Percentiles rank a stretch among this genome's conserved stretches.
Conservation (phyloP, 2,113 vertebrate genomes). For the Etia nguti region DNA sequence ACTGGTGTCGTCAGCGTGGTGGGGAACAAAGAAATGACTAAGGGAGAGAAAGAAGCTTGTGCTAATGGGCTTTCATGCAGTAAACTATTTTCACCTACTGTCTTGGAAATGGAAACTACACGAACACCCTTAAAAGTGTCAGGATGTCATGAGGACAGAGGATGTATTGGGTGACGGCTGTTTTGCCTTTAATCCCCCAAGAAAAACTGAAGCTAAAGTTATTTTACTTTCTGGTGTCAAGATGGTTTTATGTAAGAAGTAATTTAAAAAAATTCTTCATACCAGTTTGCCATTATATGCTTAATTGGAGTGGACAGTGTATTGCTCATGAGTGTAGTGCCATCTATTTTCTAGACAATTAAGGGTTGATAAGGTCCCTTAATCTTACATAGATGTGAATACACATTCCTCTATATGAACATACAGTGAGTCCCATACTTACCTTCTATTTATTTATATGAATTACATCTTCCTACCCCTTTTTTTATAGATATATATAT, state of each 20-base stretch:
- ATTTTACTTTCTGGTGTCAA: neutral
- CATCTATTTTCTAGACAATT: neutral
- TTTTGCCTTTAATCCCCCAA: neutral
- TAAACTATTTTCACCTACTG: neutral
- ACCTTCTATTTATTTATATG: neutral
- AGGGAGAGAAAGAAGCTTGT: neutral
- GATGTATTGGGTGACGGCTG: neutral
- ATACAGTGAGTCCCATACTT: neutral
- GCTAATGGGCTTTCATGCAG: neutral
- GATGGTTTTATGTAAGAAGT: neutral
- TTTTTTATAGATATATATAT: neutral
- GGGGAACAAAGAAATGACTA: neutral
- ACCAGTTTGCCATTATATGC: neutral
- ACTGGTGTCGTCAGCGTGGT: neutral
- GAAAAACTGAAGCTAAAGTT: neutral
- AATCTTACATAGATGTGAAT: too few species aligned
- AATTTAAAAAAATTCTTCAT: rapidly evolving
- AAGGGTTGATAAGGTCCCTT: too few species aligned
- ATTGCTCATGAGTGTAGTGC: neutral
- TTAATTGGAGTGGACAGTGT: neutral
- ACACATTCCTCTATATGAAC: too few species aligned
- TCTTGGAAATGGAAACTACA: neutral
- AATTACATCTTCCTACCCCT: neutral
- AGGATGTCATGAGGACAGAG: neutral
- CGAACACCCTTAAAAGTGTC: neutral